These are phyloP conservation scores for Machimus atricapillus DNA, from an alignment of 2,888 invertebrate species.

Conservation along the genomic window DNA sequence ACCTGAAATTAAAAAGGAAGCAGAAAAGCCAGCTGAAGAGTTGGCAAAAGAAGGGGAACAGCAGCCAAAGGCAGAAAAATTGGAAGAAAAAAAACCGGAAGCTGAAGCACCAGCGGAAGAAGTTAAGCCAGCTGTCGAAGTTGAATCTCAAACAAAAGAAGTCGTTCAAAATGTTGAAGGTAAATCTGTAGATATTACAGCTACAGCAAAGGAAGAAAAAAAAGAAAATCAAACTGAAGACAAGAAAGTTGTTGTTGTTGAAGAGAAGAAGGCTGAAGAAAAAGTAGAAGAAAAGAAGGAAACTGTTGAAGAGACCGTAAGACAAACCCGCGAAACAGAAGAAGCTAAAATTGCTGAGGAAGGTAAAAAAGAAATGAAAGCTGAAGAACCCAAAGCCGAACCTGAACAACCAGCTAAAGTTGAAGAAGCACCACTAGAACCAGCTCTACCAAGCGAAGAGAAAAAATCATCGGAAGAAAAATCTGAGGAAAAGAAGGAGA, in stretches of 20 bases:
- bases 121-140: not conserved
- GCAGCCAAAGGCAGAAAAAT: conserved; percentile 53
- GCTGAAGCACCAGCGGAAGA: conserved; percentile 46
- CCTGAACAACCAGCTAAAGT: conserved; percentile 51
- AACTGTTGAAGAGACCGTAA: conserved; percentile 51
- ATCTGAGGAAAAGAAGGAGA: conserved; percentile 46
- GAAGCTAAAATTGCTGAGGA: conserved; percentile 48
- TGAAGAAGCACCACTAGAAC: conserved; percentile 57
- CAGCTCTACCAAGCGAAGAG: conserved; percentile 50
- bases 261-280: conserved; percentile 52
- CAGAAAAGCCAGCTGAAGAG: conserved; percentile 46
- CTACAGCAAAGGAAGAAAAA: conserved; percentile 43
- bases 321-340: conserved; percentile 52
- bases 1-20: conserved; percentile 44
- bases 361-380: conserved; percentile 48
- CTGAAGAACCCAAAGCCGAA: conserved; percentile 52
- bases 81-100: conserved; percentile 48
- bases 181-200: conserved; percentile 42
- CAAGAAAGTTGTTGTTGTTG: conserved; percentile 5
- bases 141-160: conserved; percentile 48
- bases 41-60: conserved; percentile 42
- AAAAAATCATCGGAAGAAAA: conserved; percentile 57
- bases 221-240: conserved; percentile 40
- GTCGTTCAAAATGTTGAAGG: conserved; percentile 49
- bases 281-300: conserved; percentile 50